A percentile compares a stretch with the other conserved stretches of the same genome.
phyloP scores from a whole-genome alignment of 2,797 vertebrate species.

The Sciaenops ocellatus region DNA sequence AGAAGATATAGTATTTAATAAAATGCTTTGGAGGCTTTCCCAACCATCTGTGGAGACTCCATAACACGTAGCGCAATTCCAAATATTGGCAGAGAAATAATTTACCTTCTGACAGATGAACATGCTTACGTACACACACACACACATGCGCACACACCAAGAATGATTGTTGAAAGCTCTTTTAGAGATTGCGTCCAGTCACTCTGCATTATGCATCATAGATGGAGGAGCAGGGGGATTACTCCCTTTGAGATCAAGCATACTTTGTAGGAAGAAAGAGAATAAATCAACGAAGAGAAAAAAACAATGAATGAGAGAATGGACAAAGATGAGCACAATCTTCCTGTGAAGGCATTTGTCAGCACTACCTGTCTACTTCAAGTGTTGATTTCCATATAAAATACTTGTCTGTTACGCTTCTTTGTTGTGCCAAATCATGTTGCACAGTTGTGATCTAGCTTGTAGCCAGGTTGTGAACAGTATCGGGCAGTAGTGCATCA shows the following conservation, averaged over 20 bases:
- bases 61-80: slow-evolving; percentile 35
- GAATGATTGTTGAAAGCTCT: slow-evolving; percentile 39
- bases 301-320: slow-evolving; percentile 15
- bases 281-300: slow-evolving; percentile 4
- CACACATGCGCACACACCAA: background rate
- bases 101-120: slow-evolving; percentile 43
- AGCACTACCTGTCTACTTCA: background rate
- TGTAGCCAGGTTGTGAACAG: background rate
- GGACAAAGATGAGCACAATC: slow-evolving; percentile 17
- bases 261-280: slow-evolving; percentile 22
- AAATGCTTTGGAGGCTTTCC: slow-evolving; percentile 52
- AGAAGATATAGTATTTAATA: slow-evolving; percentile 43
- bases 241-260: slow-evolving; percentile 45
- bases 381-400: slow-evolving; percentile 15
- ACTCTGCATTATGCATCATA: slow-evolving; percentile 57
- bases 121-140: background rate
- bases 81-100: slow-evolving; percentile 58
- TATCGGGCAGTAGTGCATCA: background rate
- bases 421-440: slow-evolving; percentile 2
- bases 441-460: background rate
- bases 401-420: background rate
- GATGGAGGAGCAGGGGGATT: slow-evolving; percentile 49
- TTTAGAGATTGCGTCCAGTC: slow-evolving; percentile 56
- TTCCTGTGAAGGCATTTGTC: slow-evolving; percentile 6
- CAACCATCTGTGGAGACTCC: slow-evolving; percentile 41